Evolutionary conservation across 2,888 invertebrate species (phyloP), one percentile per base, ranked within the genome.

Genomic region (Petrolisthes cinctipes): DNA sequence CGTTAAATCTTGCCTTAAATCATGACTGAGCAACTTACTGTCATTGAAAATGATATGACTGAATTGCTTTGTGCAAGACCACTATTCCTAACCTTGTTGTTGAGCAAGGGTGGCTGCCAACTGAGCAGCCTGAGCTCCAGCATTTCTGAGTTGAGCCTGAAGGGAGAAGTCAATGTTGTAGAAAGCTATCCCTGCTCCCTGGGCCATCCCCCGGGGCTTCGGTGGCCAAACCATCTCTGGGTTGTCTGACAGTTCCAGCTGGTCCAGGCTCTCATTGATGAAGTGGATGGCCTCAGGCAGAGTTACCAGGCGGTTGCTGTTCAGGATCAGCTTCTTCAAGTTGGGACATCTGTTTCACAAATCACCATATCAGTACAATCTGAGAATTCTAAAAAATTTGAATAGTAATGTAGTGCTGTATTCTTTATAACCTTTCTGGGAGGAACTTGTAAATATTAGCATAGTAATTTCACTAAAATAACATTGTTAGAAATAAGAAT

Each of bases 111-210:
- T 94, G 71, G 96, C 95, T 9, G 95, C 94, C 1, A 96, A 95
- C 85, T 95, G 94, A 2, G 96, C 96, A 9, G 96, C 95, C 89
- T 96, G 96, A 0, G 98, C 98, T 0, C 98, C 98, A 37, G 98
- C 98, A 91, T 98, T 93, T 91, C 97, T 94, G 86, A 99, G 93
- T 93, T 99, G 99, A 92, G 98, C 96, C 94, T 98, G 97, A 90
- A 99, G 94, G 0, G 99, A 98, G 94, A 99, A 99, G 94, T 99
- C 99, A 88, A 99, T 98, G 92, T 99, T 99, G 93, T 99, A 99
- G 93, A 97, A 99, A 88, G 94, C 93, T 71, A 93, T 91, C 92
- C 97, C 97, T 82, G 97, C 93, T 0, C 97, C 97, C 91, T 96
- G 95, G 56, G 95, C 94, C 92, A 97, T 96, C 90, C 94, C 94